These are phyloP conservation scores for Tenthredo livida DNA, from an alignment of 2,888 invertebrate species.

Conservation along the genomic window DNA sequence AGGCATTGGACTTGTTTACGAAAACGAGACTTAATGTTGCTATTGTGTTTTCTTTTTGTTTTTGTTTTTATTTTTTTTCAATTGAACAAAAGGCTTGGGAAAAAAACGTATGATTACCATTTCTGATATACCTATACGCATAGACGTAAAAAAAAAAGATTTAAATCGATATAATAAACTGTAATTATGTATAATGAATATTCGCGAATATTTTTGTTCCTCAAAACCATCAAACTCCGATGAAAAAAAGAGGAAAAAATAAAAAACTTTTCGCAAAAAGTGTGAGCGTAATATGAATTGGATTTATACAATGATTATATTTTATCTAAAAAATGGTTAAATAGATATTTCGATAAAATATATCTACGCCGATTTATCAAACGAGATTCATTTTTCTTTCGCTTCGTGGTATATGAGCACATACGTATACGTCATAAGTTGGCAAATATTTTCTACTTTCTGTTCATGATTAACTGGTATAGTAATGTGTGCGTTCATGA, in stretches of 20 bases:
- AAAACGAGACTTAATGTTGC: neutral
- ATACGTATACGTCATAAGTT: neutral
- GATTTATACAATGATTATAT: no score
- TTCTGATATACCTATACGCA: neutral
- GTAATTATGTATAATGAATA: no score
- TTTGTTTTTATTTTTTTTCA: neutral
- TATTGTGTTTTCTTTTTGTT: no score
- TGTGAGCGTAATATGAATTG: neutral
- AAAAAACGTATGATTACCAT: neutral
- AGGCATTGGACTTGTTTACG: neutral
- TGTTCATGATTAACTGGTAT: neutral
- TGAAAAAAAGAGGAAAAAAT: neutral
- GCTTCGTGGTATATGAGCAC: neutral
- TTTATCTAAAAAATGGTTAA: neutral
- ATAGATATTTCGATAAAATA: neutral
- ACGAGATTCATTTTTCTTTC: neutral
- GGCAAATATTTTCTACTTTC: slow-evolving; percentile 21
- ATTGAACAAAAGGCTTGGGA: neutral
- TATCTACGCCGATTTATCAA: neutral
- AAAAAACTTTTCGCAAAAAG: neutral
- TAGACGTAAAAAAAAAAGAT: neutral
- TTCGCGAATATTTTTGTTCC: no score
- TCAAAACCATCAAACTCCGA: no score
- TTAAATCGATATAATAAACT: no score
- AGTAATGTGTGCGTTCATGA: neutral